phyloP scores from a whole-genome alignment of 2,797 vertebrate species.

The Pseudocheirus occidentalis region DNA sequence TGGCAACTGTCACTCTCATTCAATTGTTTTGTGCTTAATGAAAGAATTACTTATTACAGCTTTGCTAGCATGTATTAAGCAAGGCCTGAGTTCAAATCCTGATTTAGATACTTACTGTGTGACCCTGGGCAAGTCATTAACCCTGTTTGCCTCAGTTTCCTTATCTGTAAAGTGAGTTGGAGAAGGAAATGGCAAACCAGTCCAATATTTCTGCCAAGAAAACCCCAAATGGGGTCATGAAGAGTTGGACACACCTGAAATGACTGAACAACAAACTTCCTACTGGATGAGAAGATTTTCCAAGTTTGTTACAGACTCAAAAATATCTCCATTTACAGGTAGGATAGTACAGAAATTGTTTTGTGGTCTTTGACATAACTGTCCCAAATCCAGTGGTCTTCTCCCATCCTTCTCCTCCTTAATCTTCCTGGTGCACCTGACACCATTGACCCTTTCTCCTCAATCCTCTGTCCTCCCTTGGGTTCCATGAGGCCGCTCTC shows the following conservation, averaged over 20 bases:
- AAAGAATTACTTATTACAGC: neutral
- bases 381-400: neutral
- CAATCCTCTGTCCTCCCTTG: neutral
- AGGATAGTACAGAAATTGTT: neutral
- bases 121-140: neutral
- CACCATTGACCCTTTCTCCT: neutral
- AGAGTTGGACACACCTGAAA: neutral
- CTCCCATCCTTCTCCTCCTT: neutral
- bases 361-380: neutral
- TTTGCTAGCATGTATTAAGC: neutral
- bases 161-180: neutral
- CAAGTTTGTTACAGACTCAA: neutral
- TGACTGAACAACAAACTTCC: neutral
- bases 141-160: neutral
- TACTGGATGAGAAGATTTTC: neutral
- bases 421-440: neutral
- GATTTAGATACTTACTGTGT: neutral
- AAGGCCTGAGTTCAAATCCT: neutral
- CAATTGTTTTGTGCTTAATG: neutral
- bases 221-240: neutral
- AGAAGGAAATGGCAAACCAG: neutral
- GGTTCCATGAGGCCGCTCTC: neutral
- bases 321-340: neutral
- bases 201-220: neutral
- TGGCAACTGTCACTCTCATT: neutral